Base-by-base conservation (phyloP, 2,797 vertebrate genomes). In the Phalanger gymnotis region DNA sequence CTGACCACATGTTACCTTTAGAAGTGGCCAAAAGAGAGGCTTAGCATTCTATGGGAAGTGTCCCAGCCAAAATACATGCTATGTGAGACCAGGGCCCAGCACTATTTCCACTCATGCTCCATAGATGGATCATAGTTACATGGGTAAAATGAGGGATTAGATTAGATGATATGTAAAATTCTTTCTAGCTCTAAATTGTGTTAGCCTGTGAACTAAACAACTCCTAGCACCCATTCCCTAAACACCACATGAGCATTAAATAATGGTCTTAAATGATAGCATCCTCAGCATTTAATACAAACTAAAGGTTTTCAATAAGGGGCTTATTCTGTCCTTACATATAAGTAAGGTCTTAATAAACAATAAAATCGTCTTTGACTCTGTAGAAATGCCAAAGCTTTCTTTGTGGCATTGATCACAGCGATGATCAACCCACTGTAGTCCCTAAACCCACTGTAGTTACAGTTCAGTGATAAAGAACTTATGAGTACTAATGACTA, bases 321-420 rank as follows among this genome's bases (percentile, higher is more conserved):
- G 61, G 52, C 54, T 95, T 91, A n/a, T 90, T 94, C 31, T 95
- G 89, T 57, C 40, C 93, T 90, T 25, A 81, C 1, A 61, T 2
- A 28, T 27, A 92, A 87, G 66, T 28, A 91, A 93, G 54, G n/a
- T n/a, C n/a, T n/a, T n/a, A n/a, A n/a, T n/a, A n/a, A n/a, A n/a
- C 10, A 1, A 54, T 34, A 53, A 54, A 92, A 19, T 0, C 34
- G 1, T 30, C 27, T 51, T 93, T n/a, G 53, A 12, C 54, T 94
- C 92, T 94, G 52, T 14, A 28, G 7, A 53, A 54, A 90, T 9
- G 31, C 5, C 28, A 19, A 54, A 52, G 52, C 52, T 54, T 90
- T 90, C n/a, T 81, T 27, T 47, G 40, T 81, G 22, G n/a, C 1
- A 73, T 16, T n/a, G 16, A 73, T 73, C n/a, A 73, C 61, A 40